Conservation (phyloP, 1,140 invertebrate genomes). For the Drosophila seguyi region DNA sequence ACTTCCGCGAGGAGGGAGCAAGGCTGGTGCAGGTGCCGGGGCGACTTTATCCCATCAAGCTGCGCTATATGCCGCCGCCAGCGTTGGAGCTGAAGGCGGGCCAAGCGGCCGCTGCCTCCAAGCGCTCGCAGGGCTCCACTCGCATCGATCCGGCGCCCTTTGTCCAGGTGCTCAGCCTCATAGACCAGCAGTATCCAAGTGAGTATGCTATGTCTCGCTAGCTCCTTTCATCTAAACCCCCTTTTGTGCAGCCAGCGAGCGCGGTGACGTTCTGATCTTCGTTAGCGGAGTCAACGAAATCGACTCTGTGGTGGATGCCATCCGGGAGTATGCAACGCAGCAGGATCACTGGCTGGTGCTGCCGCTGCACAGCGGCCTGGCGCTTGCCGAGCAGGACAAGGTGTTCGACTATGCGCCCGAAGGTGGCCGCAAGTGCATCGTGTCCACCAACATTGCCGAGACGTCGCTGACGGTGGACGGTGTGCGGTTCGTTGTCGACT, state of each 20-base stretch:
- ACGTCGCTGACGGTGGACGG: conserved; percentile 99
- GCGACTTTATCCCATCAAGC: conserved; percentile 95
- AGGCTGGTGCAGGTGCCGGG: conserved; percentile 96
- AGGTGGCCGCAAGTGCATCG: conserved; percentile 97
- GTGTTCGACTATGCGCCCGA: conserved; percentile 99
- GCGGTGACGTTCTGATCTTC: conserved; percentile 98
- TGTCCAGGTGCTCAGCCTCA: conserved; percentile 95
- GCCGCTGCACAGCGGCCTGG: conserved; percentile 96
- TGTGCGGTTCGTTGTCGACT: conserved; percentile 98
- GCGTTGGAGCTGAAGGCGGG: conserved; percentile 87
- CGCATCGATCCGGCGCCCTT: conserved; percentile 95
- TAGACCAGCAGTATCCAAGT: conserved; percentile 95
- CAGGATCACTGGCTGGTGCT: conserved; percentile 97
- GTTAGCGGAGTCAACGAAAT: conserved; percentile 98
- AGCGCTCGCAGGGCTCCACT: conserved; percentile 27
- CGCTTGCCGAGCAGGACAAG: conserved; percentile 98
- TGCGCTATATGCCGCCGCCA: conserved; percentile 93
- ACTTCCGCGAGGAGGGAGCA: conserved; percentile 93
- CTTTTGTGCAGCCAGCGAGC: conserved; percentile 88
- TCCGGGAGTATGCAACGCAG: conserved; percentile 93
- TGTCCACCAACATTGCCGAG: conserved; percentile 99
- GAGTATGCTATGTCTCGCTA: conserved; percentile 46
- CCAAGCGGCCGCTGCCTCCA: conserved; percentile 81
- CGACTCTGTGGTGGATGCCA: conserved; percentile 94
- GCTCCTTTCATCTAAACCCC: not conserved